Base-by-base conservation (phyloP, 2,888 invertebrate species). In the Platycheirus albimanus region DNA sequence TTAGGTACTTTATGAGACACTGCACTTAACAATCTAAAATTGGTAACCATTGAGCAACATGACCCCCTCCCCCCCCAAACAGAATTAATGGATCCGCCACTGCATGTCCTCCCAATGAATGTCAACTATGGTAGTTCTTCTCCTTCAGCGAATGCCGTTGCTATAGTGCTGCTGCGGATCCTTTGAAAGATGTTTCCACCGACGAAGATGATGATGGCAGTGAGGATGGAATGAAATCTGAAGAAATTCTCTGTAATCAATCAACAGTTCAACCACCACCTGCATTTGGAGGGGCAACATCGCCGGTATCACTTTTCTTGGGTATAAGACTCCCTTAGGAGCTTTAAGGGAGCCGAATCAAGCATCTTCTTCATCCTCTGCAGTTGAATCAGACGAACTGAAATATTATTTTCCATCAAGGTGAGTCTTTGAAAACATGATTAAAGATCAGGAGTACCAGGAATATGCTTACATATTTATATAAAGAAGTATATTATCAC, bases 331-430 rank as follows among this genome's bases (percentile, higher is more conserved):
- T 33, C 10, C 33, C 10, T 30, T 51, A 13, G 7, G 58, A 11
- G 54, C 63, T 15, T 47, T 49, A n/a, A 36, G n/a, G 17, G 41
- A 41, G 38, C 51, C 3, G n/a, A 13, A 20, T n/a, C 41, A n/a
- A n/a, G n/a, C 47, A 56, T 6, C 43, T 24, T 30, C 30, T 13
- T 47, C 38, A 69, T 6, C 43, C 43, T 20, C 30, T 41, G 13
- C 52, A 28, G 6, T 11, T 11, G 69, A 24, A 54, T 61, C 49
- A 64, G 51, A 71, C 66, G 45, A 67, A 11, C 71, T 77, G 10
- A 77, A 71, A 61, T 77, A 77, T 66, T 52, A 66, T 47, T 61
- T 36, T 28, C 61, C 24, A n/a, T n/a, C n/a, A 41, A 71, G 77
- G 77, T 71, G 70, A 80, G 79, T 81, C 52, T 24, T 13, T 17